phyloP scores from a whole-genome alignment of 2,797 vertebrate genomes.

The Falco peregrinus region DNA sequence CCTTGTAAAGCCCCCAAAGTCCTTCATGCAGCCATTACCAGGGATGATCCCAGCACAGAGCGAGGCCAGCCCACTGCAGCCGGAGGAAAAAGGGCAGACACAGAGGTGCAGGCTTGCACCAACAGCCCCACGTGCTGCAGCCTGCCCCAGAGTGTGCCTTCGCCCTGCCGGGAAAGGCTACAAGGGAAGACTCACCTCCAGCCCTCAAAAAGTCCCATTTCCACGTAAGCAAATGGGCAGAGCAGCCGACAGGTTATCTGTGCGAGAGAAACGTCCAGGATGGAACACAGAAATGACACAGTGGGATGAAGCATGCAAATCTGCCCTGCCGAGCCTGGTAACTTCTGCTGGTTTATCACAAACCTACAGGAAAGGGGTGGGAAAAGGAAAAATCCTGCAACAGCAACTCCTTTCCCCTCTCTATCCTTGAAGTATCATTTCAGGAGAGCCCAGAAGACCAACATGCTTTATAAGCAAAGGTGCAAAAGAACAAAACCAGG shows the following conservation, averaged over 20 bases:
- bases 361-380: background rate
- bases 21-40: background rate
- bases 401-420: background rate
- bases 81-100: background rate
- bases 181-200: background rate
- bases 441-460: background rate
- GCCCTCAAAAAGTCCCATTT: background rate
- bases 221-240: background rate
- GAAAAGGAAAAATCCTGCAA: background rate
- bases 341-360: background rate
- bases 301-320: fast-evolving
- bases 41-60: background rate
- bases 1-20: background rate
- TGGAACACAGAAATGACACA: too few relatives aligned
- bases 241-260: background rate
- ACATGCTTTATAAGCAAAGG: background rate
- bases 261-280: background rate
- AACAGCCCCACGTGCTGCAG: background rate
- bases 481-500: background rate
- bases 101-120: background rate
- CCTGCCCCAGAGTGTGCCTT: background rate
- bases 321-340: background rate
- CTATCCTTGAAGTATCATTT: background rate
- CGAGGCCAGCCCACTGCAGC: background rate
- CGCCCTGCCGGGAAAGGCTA: background rate